Conservation (phyloP, 1,140 invertebrate genomes). For the Neocloeon triangulifer region DNA sequence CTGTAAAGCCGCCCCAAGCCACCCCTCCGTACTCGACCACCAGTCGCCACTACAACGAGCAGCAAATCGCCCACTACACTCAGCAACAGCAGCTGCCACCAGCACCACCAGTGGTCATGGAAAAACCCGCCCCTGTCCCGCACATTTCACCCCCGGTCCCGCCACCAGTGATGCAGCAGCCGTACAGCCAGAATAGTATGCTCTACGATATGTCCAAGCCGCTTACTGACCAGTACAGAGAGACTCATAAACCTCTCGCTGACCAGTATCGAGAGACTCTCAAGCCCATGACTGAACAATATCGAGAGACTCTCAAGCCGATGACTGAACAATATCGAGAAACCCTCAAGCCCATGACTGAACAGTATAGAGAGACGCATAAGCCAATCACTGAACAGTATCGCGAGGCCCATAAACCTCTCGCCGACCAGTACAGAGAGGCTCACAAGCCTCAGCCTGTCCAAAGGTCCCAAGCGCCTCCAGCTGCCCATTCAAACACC, state of each 20-base stretch:
- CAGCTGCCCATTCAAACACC: too few relatives aligned
- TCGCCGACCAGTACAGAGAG: too few relatives aligned
- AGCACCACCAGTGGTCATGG: conserved; percentile 1
- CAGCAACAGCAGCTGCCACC: background rate
- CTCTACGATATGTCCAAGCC: conserved; percentile 12
- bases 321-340: too few relatives aligned
- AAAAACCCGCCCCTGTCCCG: background rate
- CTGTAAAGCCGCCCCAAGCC: background rate
- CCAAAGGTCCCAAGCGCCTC: too few relatives aligned
- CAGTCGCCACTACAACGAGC: conserved; percentile 1
- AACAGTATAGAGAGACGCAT: too few relatives aligned
- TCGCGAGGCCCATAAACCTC: too few relatives aligned
- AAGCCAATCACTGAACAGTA: too few relatives aligned
- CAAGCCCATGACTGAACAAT: too few relatives aligned
- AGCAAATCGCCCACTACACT: conserved; percentile 1
- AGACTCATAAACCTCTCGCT: conserved; percentile 12
- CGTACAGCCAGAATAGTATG: conserved; percentile 2
- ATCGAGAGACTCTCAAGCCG: too few relatives aligned
- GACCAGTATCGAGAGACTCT: conserved; percentile 13
- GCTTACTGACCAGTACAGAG: conserved; percentile 13
- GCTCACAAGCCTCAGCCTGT: too few relatives aligned
- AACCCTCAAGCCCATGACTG: too few relatives aligned
- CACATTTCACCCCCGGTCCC: conserved; percentile 1
- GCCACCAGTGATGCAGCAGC: conserved; percentile 3
- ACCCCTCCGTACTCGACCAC: background rate